Evolutionary conservation across 1,140 invertebrate species (phyloP).

Genomic region (Teleogryllus occipitalis): DNA sequence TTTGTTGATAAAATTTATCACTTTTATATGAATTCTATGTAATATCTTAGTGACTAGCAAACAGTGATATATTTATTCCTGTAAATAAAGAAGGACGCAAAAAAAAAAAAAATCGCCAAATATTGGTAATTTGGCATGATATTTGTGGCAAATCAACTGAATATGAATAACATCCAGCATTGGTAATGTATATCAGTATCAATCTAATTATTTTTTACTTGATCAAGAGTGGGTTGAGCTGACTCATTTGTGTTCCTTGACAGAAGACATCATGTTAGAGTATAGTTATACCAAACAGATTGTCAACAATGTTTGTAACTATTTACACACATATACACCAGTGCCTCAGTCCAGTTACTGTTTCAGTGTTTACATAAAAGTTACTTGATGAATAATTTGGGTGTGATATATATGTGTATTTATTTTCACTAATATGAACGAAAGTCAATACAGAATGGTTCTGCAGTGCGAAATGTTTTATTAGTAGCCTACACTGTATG

Average conservation of each 20-base stretch:
- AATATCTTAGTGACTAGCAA: conserved; percentile 2
- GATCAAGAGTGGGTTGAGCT: neutral
- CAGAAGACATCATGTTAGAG: neutral
- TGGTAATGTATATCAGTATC: neutral
- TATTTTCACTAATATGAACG: neutral
- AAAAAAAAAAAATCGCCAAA: neutral
- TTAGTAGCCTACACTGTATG: conserved; percentile 1
- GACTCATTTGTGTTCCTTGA: neutral
- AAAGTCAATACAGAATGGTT: conserved; percentile 5
- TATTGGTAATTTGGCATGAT: neutral
- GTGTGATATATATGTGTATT: neutral
- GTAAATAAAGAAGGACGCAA: neutral
- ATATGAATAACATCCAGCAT: neutral
- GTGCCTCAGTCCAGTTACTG: neutral
- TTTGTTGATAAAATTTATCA: neutral
- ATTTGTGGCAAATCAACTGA: neutral
- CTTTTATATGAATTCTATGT: neutral
- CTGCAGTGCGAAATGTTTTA: neutral
- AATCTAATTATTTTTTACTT: neutral
- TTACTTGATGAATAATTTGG: neutral
- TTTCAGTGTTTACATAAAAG: neutral
- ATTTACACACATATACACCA: conserved; percentile 1
- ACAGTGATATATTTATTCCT: conserved; percentile 1
- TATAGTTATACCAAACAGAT: neutral
- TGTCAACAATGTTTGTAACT: conserved; percentile 1